Base-by-base conservation (phyloP, 2,888 invertebrate genomes). In the Machimus atricapillus region DNA sequence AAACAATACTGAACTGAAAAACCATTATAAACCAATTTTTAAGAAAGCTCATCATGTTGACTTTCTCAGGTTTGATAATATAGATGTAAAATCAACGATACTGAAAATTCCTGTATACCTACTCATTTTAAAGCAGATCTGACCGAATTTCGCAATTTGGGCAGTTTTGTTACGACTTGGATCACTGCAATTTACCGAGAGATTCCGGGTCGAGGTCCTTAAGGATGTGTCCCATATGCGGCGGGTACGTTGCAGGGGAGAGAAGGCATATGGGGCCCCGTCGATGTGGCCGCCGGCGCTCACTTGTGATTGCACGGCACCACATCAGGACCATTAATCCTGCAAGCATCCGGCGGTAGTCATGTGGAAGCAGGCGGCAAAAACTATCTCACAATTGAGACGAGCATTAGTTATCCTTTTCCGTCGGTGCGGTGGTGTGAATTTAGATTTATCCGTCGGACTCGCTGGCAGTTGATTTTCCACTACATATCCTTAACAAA, bases 401-500 rank as follows among this genome's bases (percentile, higher is more conserved):
- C 52, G 77, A 86, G 77, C 86, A 86, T 86, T 86, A 86, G 76
- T 86, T 86, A 86, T 86, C 86, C 86, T 86, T 86, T 86, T 74
- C 76, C 77, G 79, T 58, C 73, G 86, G 77, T 77, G 46, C 56
- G 76, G 46, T 86, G 86, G 86, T 86, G 79, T 79, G 85, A 87
- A 87, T 87, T 87, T 87, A 87, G 87, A 87, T 87, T 87, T 87
- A 86, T 87, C 82, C 86, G 74, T 82, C 31, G 66, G 86, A 86
- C 86, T 86, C 76, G 82, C 81, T 87, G 87, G 87, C 87, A 87
- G 87, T 87, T 87, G 87, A 87, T 87, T 87, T 87, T 87, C 87
- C 87, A 87, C 87, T 87, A 87, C 87, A 87, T 87, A 87, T 87
- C 86, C 87, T 86, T 86, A 87, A 87, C 87, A 87, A 87, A 87